A percentile compares a stretch with the other conserved stretches of the same genome.
Evolutionary conservation across 1,140 invertebrate species (phyloP).

Genomic region (Cotesia vestalis): DNA sequence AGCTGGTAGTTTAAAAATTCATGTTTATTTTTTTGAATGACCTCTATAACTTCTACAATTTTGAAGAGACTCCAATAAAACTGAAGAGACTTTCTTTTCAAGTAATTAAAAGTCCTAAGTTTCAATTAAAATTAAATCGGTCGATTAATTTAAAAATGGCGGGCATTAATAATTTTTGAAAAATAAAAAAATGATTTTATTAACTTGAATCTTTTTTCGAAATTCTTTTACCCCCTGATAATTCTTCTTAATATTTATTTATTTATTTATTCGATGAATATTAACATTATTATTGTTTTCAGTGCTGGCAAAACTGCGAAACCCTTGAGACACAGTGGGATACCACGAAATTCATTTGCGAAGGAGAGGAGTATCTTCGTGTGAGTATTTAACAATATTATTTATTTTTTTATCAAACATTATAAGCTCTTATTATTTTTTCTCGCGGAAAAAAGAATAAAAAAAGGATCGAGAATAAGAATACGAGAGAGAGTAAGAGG

Average conservation of each 20-base stretch:
- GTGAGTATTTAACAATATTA: conserved; percentile 67
- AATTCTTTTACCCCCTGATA: conserved; percentile 20
- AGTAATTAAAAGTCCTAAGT: too few species aligned
- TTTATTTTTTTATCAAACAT: conserved; percentile 34
- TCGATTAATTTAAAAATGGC: too few species aligned
- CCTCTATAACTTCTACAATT: too few species aligned
- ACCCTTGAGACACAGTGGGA: conserved; percentile 78
- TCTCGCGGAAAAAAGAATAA: conserved; percentile 4
- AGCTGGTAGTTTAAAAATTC: too few species aligned
- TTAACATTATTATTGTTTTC: conserved; percentile 63
- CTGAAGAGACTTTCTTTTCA: too few species aligned
- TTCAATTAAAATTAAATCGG: too few species aligned
- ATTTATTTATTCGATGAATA: conserved; percentile 31
- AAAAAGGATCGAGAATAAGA: conserved; percentile 1
- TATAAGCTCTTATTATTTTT: conserved; percentile 26
- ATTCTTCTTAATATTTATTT: conserved; percentile 16
- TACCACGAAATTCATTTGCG: conserved; percentile 75
- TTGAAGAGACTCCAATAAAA: too few species aligned
- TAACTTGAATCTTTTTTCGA: too few species aligned
- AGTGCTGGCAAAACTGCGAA: conserved; percentile 85
- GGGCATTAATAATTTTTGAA: too few species aligned
- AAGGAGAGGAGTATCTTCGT: conserved; percentile 72
- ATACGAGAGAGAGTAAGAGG: conserved; percentile 1
- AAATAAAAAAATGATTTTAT: too few species aligned
- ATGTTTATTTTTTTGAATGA: too few species aligned